These are phyloP conservation scores for Mesoligia furuncula DNA, from an alignment of 2,888 invertebrate genomes.

Conservation along the genomic window DNA sequence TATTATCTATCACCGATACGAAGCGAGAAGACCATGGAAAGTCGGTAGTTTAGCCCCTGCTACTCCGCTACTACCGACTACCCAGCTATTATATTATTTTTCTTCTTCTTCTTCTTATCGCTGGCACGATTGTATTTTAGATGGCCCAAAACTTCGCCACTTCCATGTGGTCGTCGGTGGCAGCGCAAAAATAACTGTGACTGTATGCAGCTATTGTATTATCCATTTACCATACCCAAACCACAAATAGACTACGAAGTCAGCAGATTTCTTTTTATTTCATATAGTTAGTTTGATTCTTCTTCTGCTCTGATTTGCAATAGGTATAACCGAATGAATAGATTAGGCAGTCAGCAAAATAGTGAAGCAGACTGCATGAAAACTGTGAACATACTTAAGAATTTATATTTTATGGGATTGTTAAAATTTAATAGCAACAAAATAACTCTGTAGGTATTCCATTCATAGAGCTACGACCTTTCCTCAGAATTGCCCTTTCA, in stretches of 20 bases:
- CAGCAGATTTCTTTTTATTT: no score
- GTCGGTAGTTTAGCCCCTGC: not conserved
- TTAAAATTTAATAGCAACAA: constrained; percentile 39
- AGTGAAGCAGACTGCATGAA: not conserved
- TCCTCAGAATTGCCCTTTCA: constrained; percentile 23
- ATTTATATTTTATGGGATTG: constrained; percentile 20
- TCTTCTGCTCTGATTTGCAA: not conserved
- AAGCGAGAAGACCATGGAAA: not conserved
- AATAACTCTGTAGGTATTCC: constrained; percentile 18
- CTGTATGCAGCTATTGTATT: not conserved
- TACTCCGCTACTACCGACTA: not conserved
- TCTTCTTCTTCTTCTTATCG: no score
- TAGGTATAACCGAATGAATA: constrained; percentile 1
- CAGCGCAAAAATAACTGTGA: no score
- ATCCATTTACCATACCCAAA: not conserved
- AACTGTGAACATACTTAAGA: constrained; percentile 5
- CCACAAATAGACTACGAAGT: not conserved
- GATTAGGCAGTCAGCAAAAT: not conserved
- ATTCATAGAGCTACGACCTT: constrained; percentile 19
- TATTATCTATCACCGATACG: not conserved
- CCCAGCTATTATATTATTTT: not conserved
- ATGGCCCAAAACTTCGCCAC: no score
- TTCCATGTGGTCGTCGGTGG: no score
- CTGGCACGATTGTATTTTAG: no score
- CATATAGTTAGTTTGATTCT: not conserved